A percentile compares a stretch with the other conserved stretches of the same genome.
Conservation (phyloP, 92 coral and sea anemone species). For the Parazoanthus swiftii region DNA sequence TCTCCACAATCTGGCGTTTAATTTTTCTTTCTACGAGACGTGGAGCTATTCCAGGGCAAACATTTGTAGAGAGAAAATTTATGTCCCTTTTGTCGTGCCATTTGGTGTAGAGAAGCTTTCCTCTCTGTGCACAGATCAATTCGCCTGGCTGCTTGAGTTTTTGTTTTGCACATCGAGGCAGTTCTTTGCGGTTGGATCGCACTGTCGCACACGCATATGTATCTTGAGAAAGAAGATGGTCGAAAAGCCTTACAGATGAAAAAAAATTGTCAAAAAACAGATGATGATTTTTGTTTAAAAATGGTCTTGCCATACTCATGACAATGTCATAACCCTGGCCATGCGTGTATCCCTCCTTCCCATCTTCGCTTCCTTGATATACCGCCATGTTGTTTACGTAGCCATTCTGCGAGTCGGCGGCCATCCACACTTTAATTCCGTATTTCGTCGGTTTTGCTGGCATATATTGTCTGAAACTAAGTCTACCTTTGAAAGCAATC, state of each 20-base stretch:
- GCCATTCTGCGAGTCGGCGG: slow-evolving; percentile 13
- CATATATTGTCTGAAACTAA: slow-evolving; percentile 42
- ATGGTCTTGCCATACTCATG: slow-evolving; percentile 55
- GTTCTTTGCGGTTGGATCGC: slow-evolving; percentile 48
- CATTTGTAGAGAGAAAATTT: slow-evolving; percentile 32
- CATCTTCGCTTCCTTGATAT: not conserved
- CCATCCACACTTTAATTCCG: slow-evolving; percentile 44
- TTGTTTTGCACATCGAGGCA: slow-evolving; percentile 51
- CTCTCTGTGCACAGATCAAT: slow-evolving; percentile 11
- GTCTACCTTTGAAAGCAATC: slow-evolving; percentile 48
- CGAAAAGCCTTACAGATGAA: slow-evolving; percentile 46
- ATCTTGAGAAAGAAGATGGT: slow-evolving; percentile 49
- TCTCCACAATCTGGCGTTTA: not conserved
- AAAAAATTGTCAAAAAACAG: slow-evolving; percentile 25
- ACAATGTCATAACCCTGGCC: slow-evolving; percentile 47
- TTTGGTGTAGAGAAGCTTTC: slow-evolving; percentile 26
- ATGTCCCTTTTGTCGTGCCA: slow-evolving; percentile 40
- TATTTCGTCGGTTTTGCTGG: slow-evolving; percentile 45
- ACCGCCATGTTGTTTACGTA: not conserved
- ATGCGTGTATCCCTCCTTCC: not conserved
- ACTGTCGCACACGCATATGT: slow-evolving; percentile 63
- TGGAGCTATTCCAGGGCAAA: slow-evolving; percentile 1
- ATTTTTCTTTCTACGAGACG: not conserved
- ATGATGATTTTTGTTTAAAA: slow-evolving; percentile 56
- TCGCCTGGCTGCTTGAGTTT: slow-evolving; percentile 39